These are phyloP conservation scores for Limnodromus scolopaceus DNA, from an alignment of 2,797 vertebrate genomes.

Conservation along the genomic window DNA sequence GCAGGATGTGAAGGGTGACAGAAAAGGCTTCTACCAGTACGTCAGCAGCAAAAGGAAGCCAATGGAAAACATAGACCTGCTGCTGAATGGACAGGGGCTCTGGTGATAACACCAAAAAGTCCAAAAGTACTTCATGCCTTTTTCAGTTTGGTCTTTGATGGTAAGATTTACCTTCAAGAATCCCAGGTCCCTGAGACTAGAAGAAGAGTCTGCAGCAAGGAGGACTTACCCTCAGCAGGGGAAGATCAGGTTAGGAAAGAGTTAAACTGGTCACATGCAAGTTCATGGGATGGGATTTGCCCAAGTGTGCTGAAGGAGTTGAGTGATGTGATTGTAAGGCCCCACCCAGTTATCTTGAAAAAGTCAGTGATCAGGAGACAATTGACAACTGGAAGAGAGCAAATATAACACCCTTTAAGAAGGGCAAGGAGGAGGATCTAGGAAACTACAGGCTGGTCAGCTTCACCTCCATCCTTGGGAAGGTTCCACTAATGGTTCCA, in stretches of 20 bases:
- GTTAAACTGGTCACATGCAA: accelerated
- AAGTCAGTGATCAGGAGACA: not conserved
- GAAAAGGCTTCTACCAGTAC: not conserved
- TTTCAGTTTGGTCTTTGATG: not conserved
- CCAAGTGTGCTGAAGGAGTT: not conserved
- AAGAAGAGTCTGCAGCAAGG: not conserved
- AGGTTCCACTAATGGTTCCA: not conserved
- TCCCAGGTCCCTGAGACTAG: not conserved
- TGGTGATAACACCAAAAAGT: not conserved
- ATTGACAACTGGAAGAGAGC: not conserved
- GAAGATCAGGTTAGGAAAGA: not conserved
- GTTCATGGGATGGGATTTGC: not conserved
- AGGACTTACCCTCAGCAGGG: accelerated
- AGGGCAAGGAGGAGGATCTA: not conserved
- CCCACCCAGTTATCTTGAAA: not conserved
- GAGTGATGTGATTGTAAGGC: not conserved
- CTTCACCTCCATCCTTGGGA: not conserved
- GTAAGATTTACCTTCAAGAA: not conserved
- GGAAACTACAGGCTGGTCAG: not conserved
- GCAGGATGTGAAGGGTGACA: not conserved
- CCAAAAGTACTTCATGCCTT: not conserved
- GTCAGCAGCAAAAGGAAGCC: not conserved
- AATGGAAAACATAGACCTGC: not conserved
- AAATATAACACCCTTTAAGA: not conserved
- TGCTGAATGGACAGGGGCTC: not conserved